Evolutionary conservation across 1,140 invertebrate species (phyloP).

Genomic region (Calephelis virginiensis): DNA sequence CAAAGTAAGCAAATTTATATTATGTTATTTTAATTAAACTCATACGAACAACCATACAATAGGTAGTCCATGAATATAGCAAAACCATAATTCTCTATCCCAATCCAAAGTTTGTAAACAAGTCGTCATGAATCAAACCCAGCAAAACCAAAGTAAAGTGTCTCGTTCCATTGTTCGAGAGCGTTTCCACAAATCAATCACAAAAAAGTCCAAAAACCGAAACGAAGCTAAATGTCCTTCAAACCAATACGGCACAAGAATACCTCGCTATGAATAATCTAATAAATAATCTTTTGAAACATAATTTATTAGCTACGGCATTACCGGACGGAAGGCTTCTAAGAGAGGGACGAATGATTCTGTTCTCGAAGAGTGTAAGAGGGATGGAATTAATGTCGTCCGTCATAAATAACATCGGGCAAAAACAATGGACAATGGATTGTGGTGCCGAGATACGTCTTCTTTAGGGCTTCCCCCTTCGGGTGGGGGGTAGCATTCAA

Average conservation of each 20-base stretch:
- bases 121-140: constrained; percentile 43
- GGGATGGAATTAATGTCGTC: constrained; percentile 53
- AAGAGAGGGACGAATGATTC: constrained; percentile 34
- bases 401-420: constrained; percentile 73
- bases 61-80: not conserved
- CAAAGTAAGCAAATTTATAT: no score
- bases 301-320: constrained; percentile 69
- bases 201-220: constrained; percentile 46
- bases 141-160: constrained; percentile 34
- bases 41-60: no score
- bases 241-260: constrained; percentile 69
- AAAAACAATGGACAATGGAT: constrained; percentile 78
- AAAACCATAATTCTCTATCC: constrained; percentile 18
- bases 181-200: constrained; percentile 65
- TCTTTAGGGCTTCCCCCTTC: constrained; percentile 57
- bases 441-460: constrained; percentile 72
- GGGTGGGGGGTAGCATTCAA: constrained; percentile 32
- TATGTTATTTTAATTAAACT: no score
- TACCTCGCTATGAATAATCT: constrained; percentile 72
- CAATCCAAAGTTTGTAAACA: constrained; percentile 37
- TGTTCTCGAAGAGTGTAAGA: constrained; percentile 32
- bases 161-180: constrained; percentile 45
- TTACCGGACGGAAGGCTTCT: constrained; percentile 66
- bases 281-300: constrained; percentile 75
- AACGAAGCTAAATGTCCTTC: constrained; percentile 56